These are phyloP conservation scores for Amphiura filiformis DNA, from an alignment of 35 echinoderm and acorn worm species.

Conservation along the genomic window DNA sequence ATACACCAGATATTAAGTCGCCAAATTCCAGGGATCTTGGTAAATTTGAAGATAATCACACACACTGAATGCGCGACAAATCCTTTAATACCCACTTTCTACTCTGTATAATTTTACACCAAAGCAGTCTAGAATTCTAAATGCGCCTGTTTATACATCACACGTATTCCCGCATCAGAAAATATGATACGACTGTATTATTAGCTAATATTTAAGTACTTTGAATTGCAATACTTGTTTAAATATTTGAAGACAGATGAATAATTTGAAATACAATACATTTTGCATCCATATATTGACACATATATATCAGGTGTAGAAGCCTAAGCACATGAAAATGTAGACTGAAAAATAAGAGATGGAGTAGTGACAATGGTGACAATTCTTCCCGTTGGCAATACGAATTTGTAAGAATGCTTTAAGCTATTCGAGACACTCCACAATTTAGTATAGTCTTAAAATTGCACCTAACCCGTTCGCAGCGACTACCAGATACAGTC, in stretches of 20 bases:
- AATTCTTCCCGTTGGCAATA: not conserved
- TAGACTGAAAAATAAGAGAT: not conserved
- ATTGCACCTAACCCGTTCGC: too few relatives aligned
- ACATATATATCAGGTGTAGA: not conserved
- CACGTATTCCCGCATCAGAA: not conserved
- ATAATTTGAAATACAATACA: not conserved
- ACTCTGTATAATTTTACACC: not conserved
- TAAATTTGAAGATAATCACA: not conserved
- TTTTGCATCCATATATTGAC: constrained; percentile 15
- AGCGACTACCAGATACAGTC: too few relatives aligned
- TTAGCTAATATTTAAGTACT: not conserved
- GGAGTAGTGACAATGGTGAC: not conserved
- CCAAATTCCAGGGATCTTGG: not conserved
- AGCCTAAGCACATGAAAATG: not conserved
- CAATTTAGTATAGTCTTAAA: not conserved
- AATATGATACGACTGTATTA: not conserved
- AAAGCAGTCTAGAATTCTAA: not conserved
- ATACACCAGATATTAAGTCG: not conserved
- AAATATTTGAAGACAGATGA: not conserved
- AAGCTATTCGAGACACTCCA: not conserved
- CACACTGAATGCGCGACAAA: not conserved
- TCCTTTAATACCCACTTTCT: not conserved
- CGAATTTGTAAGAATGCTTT: not conserved
- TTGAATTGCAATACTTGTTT: not conserved
- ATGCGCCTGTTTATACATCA: not conserved